Conservation (phyloP, 2,888 invertebrate genomes). For the Eustalomyia histrio region DNA sequence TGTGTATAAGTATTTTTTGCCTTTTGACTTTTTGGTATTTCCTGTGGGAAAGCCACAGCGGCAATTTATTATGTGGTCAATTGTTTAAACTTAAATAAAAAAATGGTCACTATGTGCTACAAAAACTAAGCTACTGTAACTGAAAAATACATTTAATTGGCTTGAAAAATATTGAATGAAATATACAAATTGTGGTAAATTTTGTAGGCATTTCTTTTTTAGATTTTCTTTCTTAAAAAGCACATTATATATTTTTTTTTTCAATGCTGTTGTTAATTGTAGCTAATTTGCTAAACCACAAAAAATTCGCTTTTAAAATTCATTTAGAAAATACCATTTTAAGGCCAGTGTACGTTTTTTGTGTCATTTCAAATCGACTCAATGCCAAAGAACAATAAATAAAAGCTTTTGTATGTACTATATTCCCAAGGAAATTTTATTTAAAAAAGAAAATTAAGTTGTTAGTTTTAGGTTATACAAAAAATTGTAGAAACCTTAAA, state of each 20-base stretch:
- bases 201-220: slow-evolving; percentile 5
- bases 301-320: background rate
- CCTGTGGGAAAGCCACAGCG: slow-evolving; percentile 36
- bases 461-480: background rate
- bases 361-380: background rate
- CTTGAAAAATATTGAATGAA: slow-evolving; percentile 29
- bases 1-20: slow-evolving; percentile 16
- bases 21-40: slow-evolving; percentile 27
- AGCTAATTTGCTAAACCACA: slow-evolving; percentile 36
- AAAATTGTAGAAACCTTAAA: background rate
- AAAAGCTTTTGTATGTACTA: too few species aligned
- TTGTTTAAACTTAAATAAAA: slow-evolving; percentile 18
- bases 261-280: slow-evolving; percentile 25
- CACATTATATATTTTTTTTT: slow-evolving; percentile 10
- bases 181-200: slow-evolving; percentile 13
- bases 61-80: slow-evolving; percentile 56
- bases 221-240: background rate
- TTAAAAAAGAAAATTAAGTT: background rate
- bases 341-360: background rate
- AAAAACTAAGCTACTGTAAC: background rate
- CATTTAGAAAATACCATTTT: background rate
- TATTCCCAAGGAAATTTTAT: too few species aligned
- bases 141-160: slow-evolving; percentile 50
- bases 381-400: background rate
- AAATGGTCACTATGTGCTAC: background rate